Conservation (phyloP, 2,888 invertebrate genomes). For the Chrysotoxum bicinctum region DNA sequence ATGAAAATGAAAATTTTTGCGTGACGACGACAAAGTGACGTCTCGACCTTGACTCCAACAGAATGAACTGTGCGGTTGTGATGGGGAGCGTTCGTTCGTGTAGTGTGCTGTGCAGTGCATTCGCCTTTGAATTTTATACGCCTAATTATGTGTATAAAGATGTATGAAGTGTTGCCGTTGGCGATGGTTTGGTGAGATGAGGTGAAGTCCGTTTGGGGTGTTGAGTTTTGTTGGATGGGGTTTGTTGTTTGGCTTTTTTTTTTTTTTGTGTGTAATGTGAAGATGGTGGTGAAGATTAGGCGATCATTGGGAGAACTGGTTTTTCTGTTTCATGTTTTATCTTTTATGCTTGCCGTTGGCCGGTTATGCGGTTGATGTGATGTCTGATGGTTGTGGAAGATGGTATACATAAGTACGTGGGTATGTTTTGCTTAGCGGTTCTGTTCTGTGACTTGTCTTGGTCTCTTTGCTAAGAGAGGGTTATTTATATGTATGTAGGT, state of each 20-base stretch:
- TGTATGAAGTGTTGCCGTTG: constrained; percentile 41
- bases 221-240: constrained; percentile 46
- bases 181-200: constrained; percentile 35
- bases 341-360: constrained; percentile 5
- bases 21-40: constrained; percentile 75
- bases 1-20: constrained; percentile 76
- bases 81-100: constrained; percentile 49
- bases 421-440: constrained; percentile 58
- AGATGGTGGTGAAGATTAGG: constrained; percentile 60
- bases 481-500: constrained; percentile 35
- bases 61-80: constrained; percentile 80
- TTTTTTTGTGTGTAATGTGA: neutral
- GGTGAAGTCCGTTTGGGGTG: constrained; percentile 62
- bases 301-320: constrained; percentile 57
- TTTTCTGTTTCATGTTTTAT: constrained; percentile 41
- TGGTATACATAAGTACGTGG: constrained; percentile 5
- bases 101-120: constrained; percentile 63
- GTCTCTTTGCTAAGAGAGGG: constrained; percentile 50
- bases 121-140: constrained; percentile 71
- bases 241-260: constrained; percentile 11
- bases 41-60: constrained; percentile 81
- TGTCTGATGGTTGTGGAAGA: constrained; percentile 23
- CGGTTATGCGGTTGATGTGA: constrained; percentile 16
- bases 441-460: constrained; percentile 33
- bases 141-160: constrained; percentile 64